Evolutionary conservation across 2,888 invertebrate species (phyloP), one percentile per base, ranked within the genome.

Genomic region (Bombyx huttoni): DNA sequence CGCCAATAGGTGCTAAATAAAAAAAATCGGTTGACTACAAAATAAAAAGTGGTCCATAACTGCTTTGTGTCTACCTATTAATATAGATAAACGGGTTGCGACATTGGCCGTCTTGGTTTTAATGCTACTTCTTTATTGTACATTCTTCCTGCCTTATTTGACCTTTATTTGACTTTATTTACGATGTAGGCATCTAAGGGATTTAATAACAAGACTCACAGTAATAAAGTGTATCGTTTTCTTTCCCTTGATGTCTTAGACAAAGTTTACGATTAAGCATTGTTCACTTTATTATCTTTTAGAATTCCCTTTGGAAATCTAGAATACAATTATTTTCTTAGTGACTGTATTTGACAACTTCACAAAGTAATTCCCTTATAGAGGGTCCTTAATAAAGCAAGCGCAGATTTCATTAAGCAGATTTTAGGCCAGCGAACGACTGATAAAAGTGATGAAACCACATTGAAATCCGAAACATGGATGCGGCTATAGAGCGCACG

Each of bases 381-480:
- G 24, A 24, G 24, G 24, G 24, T 24, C 1, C 24, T 24, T 24
- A 5, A 24, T 24, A 24, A 24, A 24, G 24, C 24, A 24, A 24
- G 24, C 24, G 9, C 40, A 40, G 12, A 40, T 7, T 40, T 40
- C 0, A 40, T 40, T 40, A 40, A 7, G 8, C 40, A 40, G 24
- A 24, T 24, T 24, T 24, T 24, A 24, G 5, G 24, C 24, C 24
- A 24, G 2, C 24, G 24, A 24, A 24, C 24, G 24, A 5, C 24
- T 24, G 24, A 24, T 24, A 24, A 24, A 24, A 24, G 24, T 24
- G 24, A 61, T 59, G 61, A 61, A 56, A 61, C 61, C 63, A 61
- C 62, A 63, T 66, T 58, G 58, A 59, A 61, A 65, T 59, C 61
- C 61, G 67, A 64, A 67, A 59, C 58, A 49, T 55, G 52, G 49